Evolutionary conservation across 2,888 invertebrate species (phyloP).

Genomic region (Scaptomyza parva): DNA sequence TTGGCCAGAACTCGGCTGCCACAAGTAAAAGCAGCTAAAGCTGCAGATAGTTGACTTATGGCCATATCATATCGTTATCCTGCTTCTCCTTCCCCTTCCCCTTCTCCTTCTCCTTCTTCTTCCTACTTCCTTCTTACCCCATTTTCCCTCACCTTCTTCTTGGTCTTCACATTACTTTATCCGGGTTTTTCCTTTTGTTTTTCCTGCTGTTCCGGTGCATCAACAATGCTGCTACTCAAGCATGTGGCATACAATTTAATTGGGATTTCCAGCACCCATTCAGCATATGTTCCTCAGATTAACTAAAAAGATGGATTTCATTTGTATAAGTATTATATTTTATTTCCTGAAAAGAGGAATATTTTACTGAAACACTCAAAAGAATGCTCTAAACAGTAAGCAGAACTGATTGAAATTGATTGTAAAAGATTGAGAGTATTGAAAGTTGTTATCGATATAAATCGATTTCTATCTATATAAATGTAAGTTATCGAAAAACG

Average conservation of each 20-base stretch:
- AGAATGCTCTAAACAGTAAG: too few species aligned
- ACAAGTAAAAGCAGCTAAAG: neutral
- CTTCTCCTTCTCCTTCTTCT: too few species aligned
- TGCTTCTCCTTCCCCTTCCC: too few species aligned
- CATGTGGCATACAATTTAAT: constrained; percentile 50
- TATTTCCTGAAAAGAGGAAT: too few species aligned
- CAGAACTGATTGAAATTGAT: too few species aligned
- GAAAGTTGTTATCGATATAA: too few species aligned
- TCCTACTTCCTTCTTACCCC: fast-evolving
- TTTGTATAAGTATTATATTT: too few species aligned
- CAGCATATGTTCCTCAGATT: constrained; percentile 32
- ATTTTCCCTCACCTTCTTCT: neutral
- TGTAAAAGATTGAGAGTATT: too few species aligned
- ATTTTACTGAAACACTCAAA: too few species aligned
- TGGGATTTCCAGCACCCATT: constrained; percentile 32
- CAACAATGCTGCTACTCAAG: constrained; percentile 9
- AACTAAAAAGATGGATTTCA: constrained; percentile 1
- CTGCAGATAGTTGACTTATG: constrained; percentile 60
- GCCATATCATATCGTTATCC: constrained; percentile 46
- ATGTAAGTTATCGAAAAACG: too few species aligned
- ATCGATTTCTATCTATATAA: too few species aligned
- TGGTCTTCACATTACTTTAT: constrained; percentile 1
- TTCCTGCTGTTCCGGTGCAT: neutral
- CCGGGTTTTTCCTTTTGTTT: constrained; percentile 12
- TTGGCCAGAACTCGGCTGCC: constrained; percentile 38